Base-by-base conservation (phyloP, 2,888 invertebrate species). In the Nowickia ferox region DNA sequence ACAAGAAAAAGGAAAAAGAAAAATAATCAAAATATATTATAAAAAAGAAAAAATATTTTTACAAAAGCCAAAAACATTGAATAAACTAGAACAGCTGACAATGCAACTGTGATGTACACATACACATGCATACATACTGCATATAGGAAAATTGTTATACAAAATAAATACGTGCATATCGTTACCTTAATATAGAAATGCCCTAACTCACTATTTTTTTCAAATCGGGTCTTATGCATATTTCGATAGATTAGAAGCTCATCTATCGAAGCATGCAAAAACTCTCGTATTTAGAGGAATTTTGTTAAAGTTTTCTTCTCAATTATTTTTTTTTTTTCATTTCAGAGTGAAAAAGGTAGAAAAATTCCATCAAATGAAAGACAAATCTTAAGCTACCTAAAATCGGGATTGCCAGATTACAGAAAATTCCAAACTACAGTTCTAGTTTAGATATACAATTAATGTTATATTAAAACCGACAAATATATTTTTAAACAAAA, bases 61-160 rank as follows among this genome's bases (percentile, higher is more conserved):
- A 68, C 48, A 76, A 72, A 66, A 81, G 72, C 59, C 74, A 78
- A 75, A 78, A 86, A 65, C 71, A 71, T 83, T 79, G 78, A 86
- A 82, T 46, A 66, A 86, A 86, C 71, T 86, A 83, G 86, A 86
- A 79, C 86, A 86, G 86, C 79, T 86, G 86, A 86, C 83, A 79
- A 40, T 71, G 83, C 86, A 75, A 11, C 53, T 68, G 61, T 75
- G 1, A n/a, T 15, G 15, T 13, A 59, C 9, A 38, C n/a, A 38
- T 17, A 40, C n/a, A 9, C 51, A 55, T 40, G 30, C n/a, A 71
- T 8, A 17, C 9, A 40, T 30, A 30, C 30, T 30, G 30, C 8
- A 15, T 11, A 9, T 9, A 38, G 11, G n/a, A 38, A 51, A 17
- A 38, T 17, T 11, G 15, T 10, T 40, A 40, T 2, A n/a, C 2